These are phyloP conservation scores for Adineta ricciae DNA, from an alignment of 2,888 invertebrate species.

Conservation along the genomic window DNA sequence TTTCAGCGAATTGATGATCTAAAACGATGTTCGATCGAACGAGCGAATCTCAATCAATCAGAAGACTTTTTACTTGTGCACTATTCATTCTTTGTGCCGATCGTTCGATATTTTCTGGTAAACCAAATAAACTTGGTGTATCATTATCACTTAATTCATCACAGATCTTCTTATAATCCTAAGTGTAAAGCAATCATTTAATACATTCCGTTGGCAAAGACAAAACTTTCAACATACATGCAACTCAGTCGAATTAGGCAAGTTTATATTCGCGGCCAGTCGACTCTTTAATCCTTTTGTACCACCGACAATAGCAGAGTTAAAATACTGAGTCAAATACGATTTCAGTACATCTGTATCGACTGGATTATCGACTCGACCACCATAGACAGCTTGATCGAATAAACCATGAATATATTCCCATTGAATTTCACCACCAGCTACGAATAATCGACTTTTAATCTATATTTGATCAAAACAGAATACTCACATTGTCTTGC, in stretches of 20 bases:
- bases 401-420: constrained; percentile 66
- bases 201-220: background rate
- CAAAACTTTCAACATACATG: constrained; percentile 47
- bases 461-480: background rate
- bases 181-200: constrained; percentile 35
- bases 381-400: constrained; percentile 72
- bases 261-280: constrained; percentile 53
- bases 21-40: too few relatives aligned
- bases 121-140: constrained; percentile 65
- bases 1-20: constrained; percentile 50
- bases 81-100: constrained; percentile 60
- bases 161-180: constrained; percentile 58
- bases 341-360: constrained; percentile 62
- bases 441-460: constrained; percentile 35
- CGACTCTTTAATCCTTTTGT: constrained; percentile 55
- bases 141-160: constrained; percentile 61
- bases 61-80: constrained; percentile 20
- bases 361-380: constrained; percentile 67
- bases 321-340: constrained; percentile 56
- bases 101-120: constrained; percentile 74
- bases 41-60: too few relatives aligned
- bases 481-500: constrained; percentile 40
- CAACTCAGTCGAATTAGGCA: constrained; percentile 56
- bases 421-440: constrained; percentile 56
- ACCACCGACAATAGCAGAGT: constrained; percentile 40